Percentiles rank a stretch among this genome's conserved stretches.
Conservation (phyloP, 2,113 vertebrate genomes). For the Melanerpes aurifrons region DNA sequence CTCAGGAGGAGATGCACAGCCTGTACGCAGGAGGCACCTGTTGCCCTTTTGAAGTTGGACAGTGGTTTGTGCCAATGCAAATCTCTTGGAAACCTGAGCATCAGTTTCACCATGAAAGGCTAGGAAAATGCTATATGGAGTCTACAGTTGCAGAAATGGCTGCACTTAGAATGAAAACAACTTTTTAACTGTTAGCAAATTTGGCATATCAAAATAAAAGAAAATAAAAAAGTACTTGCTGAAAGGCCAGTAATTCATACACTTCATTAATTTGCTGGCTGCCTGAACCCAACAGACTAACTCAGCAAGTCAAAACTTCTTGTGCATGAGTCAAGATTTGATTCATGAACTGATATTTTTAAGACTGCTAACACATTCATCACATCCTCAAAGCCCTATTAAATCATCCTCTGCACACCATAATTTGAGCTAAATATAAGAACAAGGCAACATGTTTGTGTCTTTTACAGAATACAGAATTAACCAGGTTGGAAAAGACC, state of each 20-base stretch:
- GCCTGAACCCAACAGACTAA: conserved; percentile 1
- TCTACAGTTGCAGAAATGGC: background rate
- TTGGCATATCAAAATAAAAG: background rate
- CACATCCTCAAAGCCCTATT: background rate
- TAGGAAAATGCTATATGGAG: background rate
- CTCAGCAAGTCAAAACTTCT: conserved; percentile 31
- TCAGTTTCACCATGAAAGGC: background rate
- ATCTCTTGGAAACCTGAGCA: background rate
- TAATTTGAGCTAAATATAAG: background rate
- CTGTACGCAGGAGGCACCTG: background rate
- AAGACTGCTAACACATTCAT: background rate
- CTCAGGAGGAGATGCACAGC: background rate
- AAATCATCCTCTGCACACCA: background rate
- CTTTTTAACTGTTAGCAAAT: background rate
- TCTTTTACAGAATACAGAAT: background rate
- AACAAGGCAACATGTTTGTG: background rate
- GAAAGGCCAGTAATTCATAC: background rate
- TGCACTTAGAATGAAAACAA: background rate
- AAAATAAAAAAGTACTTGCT: background rate
- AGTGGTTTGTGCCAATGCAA: background rate
- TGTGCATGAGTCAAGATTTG: conserved; percentile 24
- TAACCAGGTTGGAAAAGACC: too few relatives aligned
- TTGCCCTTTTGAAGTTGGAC: background rate
- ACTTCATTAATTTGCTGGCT: background rate
- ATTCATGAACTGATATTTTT: conserved; percentile 19